Evolutionary conservation across 2,113 vertebrate species (phyloP), one percentile per base, ranked within the genome.

Genomic region (Microcebus jonahi): DNA sequence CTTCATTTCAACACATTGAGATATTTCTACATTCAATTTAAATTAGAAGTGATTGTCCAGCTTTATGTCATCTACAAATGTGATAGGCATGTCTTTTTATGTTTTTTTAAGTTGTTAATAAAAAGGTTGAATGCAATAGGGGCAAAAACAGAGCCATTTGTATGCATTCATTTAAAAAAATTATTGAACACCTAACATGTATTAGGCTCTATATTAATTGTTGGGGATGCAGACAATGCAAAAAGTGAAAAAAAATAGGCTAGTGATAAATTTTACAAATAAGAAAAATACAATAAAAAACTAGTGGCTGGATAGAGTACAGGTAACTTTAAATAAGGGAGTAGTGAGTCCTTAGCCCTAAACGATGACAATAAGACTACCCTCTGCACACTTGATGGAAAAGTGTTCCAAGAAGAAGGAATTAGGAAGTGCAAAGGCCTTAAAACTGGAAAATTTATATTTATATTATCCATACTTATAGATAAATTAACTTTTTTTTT

Each of bases 281-380:
- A 89, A 70, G 42, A 23, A 93, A 96, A 93, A 90, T 76, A 82
- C 11, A 90, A 20, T 50, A n/a, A 85, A 68, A 55, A 36, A 81
- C 25, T 70, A 80, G 50, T 68, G 29, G 13, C 18, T 87, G 10
- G 42, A 12, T 45, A 63, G 27, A 6, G 8, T 48, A 77, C 20
- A 65, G 68, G 15, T 31, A 85, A 59, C 63, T 85, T 80, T 50
- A 53, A 45, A 48, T 77, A 90, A 71, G 34, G 42, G 3, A 45
- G 14, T 10, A 90, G 17, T 7, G 31, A 77, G 48, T 57, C 12
- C 34, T 42, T 12, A 76, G 27, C 15, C 76, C 8, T 57, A 63
- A 82, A 70, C n/a, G 50, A 76, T 73, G 11, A 36, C 42, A 80
- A 11, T 63, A 61, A 83, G 53, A 77, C 5, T 80, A 25, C 8